These are phyloP conservation scores for Sycophila sp. DNA, from an alignment of 1,140 invertebrate genomes.

Conservation along the genomic window DNA sequence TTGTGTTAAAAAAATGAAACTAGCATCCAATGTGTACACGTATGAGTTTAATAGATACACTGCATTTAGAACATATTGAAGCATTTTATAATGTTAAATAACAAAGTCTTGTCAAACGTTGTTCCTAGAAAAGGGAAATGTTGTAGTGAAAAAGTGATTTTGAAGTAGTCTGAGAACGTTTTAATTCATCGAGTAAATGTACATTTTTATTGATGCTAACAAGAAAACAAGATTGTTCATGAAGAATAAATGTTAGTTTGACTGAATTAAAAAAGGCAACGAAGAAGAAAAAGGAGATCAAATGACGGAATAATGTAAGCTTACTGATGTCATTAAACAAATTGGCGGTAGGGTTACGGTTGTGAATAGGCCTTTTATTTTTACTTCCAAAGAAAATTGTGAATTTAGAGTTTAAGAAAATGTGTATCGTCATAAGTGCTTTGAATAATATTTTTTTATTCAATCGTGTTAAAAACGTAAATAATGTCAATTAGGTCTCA, in stretches of 20 bases:
- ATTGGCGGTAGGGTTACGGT: neutral
- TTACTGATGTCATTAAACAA: neutral
- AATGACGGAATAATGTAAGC: neutral
- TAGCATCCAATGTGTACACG: no score
- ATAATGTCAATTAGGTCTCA: slow-evolving; percentile 47
- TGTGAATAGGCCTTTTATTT: slow-evolving; percentile 30
- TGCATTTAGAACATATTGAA: no score
- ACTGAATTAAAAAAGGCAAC: neutral
- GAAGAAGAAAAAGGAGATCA: no score
- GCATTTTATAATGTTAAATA: no score
- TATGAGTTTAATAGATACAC: no score
- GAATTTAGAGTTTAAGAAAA: neutral
- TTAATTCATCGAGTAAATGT: no score
- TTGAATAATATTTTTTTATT: slow-evolving; percentile 5
- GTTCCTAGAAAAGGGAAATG: no score
- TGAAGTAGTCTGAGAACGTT: no score
- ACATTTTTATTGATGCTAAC: no score
- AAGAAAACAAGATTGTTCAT: neutral
- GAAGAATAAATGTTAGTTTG: neutral
- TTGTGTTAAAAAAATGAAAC: no score
- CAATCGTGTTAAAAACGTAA: neutral
- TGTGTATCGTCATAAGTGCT: neutral
- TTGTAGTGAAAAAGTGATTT: no score
- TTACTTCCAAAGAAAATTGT: neutral
- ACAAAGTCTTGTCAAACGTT: no score